A percentile compares a stretch with the other conserved stretches of the same genome.
Evolutionary conservation across 2,113 vertebrate genomes (phyloP).

Genomic region (Buteo buteo): DNA sequence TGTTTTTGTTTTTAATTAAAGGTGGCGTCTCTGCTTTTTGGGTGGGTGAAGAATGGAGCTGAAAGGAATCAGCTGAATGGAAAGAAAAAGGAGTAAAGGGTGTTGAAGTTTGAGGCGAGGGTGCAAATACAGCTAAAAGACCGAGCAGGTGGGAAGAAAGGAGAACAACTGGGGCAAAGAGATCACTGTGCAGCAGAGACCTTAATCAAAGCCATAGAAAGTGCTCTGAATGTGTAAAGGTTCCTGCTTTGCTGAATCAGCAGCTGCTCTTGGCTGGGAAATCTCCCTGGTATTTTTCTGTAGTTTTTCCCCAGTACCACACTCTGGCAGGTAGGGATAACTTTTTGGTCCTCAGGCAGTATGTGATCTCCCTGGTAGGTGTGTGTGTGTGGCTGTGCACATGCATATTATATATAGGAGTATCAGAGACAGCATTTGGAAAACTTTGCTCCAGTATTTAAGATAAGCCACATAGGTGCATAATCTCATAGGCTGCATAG

Average conservation of each 20-base stretch:
- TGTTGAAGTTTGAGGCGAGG: neutral
- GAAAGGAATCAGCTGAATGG: neutral
- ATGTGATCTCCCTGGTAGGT: neutral
- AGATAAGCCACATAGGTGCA: neutral
- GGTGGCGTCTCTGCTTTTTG: neutral
- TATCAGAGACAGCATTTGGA: neutral
- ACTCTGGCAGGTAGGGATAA: neutral
- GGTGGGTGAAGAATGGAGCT: neutral
- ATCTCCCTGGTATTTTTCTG: neutral
- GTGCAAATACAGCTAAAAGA: neutral
- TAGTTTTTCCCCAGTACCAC: neutral
- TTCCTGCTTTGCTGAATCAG: neutral
- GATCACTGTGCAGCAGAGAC: neutral
- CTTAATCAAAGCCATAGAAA: neutral
- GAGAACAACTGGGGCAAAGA: neutral
- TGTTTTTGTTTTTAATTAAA: conserved; percentile 53
- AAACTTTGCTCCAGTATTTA: neutral
- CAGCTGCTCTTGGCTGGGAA: neutral
- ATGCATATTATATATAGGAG: neutral
- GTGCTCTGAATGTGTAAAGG: neutral
- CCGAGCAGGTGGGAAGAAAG: neutral
- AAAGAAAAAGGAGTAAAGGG: neutral
- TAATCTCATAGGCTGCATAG: neutral
- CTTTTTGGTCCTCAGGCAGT: neutral
- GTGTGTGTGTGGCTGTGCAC: neutral